Evolutionary conservation across 2,797 vertebrate genomes (phyloP).

Genomic region (Lepilemur septentrionalis): DNA sequence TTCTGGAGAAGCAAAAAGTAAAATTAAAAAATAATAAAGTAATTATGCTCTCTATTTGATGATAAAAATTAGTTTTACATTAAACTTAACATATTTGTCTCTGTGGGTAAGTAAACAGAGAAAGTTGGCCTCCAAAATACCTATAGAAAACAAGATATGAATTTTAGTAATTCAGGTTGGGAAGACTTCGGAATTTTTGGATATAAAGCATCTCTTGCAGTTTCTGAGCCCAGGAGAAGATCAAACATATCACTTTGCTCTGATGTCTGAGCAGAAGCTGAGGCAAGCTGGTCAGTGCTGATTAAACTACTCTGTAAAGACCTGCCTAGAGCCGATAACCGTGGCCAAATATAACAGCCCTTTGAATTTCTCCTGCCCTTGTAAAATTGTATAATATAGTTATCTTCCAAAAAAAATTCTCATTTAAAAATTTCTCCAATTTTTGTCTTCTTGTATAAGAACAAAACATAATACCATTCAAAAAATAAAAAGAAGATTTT

Average conservation of each 20-base stretch:
- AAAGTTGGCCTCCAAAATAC: background rate
- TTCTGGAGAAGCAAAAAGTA: background rate
- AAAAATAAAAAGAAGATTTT: background rate
- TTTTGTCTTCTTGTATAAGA: background rate
- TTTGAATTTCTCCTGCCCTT: background rate
- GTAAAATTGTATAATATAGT: background rate
- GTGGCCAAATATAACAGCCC: background rate
- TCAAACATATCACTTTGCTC: background rate
- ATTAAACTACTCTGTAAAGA: constrained; percentile 23
- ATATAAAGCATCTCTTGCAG: background rate
- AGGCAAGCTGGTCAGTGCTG: constrained; percentile 51
- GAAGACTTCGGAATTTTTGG: background rate
- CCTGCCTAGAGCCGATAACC: constrained; percentile 52
- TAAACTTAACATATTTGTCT: background rate
- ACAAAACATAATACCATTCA: background rate
- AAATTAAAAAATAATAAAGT: background rate
- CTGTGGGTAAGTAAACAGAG: background rate
- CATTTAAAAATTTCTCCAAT: background rate
- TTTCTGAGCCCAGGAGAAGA: background rate
- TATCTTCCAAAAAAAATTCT: background rate
- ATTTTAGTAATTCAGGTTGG: background rate
- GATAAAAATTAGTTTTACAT: background rate
- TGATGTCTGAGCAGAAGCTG: background rate
- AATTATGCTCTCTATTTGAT: background rate
- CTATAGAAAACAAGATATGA: background rate